These are phyloP conservation scores for Tromatobia lineatoria DNA, from an alignment of 2,888 invertebrate species.

Conservation along the genomic window DNA sequence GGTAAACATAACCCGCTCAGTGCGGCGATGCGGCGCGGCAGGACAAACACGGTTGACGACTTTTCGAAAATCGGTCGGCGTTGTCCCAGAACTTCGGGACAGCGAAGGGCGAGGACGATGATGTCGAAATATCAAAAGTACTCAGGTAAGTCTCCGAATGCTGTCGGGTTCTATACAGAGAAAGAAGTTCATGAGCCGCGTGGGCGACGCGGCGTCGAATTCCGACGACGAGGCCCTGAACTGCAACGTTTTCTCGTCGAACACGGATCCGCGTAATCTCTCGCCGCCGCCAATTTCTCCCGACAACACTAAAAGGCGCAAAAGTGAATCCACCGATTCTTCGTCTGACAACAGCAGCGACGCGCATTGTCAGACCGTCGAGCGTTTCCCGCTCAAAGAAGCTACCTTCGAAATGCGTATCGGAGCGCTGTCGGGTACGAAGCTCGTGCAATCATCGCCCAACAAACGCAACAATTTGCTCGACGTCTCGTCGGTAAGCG, in stretches of 20 bases:
- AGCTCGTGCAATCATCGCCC: slow-evolving; percentile 52
- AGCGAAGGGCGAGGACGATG: too few species aligned
- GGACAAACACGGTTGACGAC: too few species aligned
- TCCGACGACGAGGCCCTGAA: slow-evolving; percentile 53
- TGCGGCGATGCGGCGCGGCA: too few species aligned
- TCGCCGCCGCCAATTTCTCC: slow-evolving; percentile 21
- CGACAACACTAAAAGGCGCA: slow-evolving; percentile 8
- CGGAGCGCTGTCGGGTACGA: slow-evolving; percentile 25
- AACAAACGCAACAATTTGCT: slow-evolving; percentile 65
- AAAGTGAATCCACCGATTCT: slow-evolving; percentile 19
- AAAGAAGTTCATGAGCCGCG: slow-evolving; percentile 70
- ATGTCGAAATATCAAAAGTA: too few species aligned
- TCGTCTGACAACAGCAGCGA: slow-evolving; percentile 53
- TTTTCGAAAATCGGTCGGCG: too few species aligned
- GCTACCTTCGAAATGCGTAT: slow-evolving; percentile 34
- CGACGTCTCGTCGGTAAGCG: slow-evolving; percentile 10
- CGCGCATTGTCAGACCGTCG: slow-evolving; percentile 41
- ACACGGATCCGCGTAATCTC: slow-evolving; percentile 22
- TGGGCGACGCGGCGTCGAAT: slow-evolving; percentile 47
- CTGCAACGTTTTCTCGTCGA: slow-evolving; percentile 34
- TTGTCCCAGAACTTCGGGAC: too few species aligned
- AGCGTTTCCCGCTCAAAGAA: slow-evolving; percentile 24
- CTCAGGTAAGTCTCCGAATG: too few species aligned
- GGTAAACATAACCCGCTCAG: too few species aligned
- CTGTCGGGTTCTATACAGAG: slow-evolving; percentile 53